phyloP scores from a whole-genome alignment of 1,140 invertebrate genomes.

The Melanaphis sacchari region DNA sequence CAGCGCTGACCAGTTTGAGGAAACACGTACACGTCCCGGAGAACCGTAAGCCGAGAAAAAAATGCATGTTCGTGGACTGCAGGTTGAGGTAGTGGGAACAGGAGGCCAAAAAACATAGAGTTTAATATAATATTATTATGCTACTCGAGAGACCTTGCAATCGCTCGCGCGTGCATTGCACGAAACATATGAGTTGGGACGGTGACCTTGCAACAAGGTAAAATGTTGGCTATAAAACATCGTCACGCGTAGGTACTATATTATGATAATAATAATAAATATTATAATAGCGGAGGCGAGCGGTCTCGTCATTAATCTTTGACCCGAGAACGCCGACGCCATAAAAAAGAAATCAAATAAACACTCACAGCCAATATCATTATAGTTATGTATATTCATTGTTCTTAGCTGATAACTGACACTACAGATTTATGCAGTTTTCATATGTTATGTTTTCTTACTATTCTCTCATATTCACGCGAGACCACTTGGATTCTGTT shows the following conservation, averaged over 20 bases:
- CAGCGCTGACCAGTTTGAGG: not conserved
- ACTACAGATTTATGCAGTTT: not conserved
- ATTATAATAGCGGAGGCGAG: not conserved
- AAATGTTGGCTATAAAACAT: constrained; percentile 9
- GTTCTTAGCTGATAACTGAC: not conserved
- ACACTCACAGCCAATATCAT: not conserved
- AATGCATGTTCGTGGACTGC: not conserved
- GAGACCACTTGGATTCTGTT: not conserved
- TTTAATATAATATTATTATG: not conserved
- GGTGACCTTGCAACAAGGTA: not conserved
- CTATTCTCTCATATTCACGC: not conserved
- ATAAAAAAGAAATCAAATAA: constrained; percentile 7
- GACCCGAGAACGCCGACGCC: not conserved
- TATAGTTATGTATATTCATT: not conserved
- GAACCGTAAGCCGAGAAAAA: not conserved
- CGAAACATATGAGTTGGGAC: constrained; percentile 16
- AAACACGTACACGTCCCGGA: not conserved
- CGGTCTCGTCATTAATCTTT: constrained; percentile 21
- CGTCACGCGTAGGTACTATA: not conserved
- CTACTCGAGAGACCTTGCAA: not conserved
- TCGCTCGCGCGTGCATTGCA: not conserved
- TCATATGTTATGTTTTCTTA: not conserved
- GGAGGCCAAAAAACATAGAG: not conserved
- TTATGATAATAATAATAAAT: not conserved
- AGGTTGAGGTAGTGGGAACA: not conserved